Percentiles rank a stretch among this genome's conserved stretches.
Evolutionary conservation across 2,888 invertebrate species (phyloP).

Genomic region (Cyclophora albipunctata): DNA sequence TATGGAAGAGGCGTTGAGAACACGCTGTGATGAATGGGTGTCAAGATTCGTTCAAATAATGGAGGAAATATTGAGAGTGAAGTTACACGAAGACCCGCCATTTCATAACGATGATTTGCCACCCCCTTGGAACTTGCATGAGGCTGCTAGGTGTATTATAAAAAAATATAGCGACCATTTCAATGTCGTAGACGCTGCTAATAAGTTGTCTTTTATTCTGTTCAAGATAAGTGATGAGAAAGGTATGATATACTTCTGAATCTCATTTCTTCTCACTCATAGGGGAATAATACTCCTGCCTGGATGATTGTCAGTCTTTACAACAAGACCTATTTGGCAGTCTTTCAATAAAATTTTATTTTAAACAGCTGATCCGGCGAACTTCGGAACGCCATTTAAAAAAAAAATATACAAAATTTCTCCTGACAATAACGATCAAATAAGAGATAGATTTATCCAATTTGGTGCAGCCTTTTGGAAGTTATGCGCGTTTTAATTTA

Average conservation of each 20-base stretch:
- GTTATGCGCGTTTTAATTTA: neutral
- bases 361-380: too few species aligned
- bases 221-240: constrained; percentile 35
- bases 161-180: constrained; percentile 30
- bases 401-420: too few species aligned
- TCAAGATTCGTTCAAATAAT: constrained; percentile 58
- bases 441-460: neutral
- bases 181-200: constrained; percentile 37
- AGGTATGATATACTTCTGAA: constrained; percentile 28
- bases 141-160: constrained; percentile 47
- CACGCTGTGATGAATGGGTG: constrained; percentile 53
- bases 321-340: too few species aligned
- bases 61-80: constrained; percentile 51
- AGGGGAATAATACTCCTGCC: too few species aligned
- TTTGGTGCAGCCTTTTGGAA: neutral
- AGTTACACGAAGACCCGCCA: constrained; percentile 35
- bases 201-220: constrained; percentile 36
- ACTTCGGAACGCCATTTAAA: too few species aligned
- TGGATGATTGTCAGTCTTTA: too few species aligned
- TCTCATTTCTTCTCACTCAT: neutral
- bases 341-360: too few species aligned
- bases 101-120: constrained; percentile 29
- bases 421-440: too few species aligned
- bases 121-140: constrained; percentile 52
- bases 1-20: constrained; percentile 44